Evolutionary conservation across 2,888 invertebrate genomes (phyloP).

Genomic region (Dynastes maya): DNA sequence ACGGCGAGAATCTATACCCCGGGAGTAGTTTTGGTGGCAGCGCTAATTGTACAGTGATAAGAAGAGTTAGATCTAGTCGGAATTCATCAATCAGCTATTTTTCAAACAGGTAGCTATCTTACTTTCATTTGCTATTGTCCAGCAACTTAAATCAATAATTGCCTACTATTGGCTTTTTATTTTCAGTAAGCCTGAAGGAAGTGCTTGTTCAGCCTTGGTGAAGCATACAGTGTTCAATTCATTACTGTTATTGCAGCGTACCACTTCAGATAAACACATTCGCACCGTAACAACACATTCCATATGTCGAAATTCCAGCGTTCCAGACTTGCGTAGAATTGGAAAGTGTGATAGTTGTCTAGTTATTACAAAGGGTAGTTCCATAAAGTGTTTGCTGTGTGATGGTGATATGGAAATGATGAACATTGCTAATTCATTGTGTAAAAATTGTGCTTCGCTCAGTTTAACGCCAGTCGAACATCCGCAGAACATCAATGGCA

Average conservation of each 20-base stretch:
- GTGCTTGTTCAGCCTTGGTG: constrained; percentile 62
- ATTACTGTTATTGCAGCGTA: constrained; percentile 57
- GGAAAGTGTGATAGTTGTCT: constrained; percentile 58
- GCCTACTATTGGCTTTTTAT: constrained; percentile 55
- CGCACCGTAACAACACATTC: constrained; percentile 47
- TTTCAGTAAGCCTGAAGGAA: constrained; percentile 56
- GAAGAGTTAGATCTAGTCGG: constrained; percentile 61
- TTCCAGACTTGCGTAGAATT: constrained; percentile 54
- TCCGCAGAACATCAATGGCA: constrained; percentile 58
- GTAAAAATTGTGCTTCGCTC: constrained; percentile 66
- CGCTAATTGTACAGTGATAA: constrained; percentile 67
- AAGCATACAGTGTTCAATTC: constrained; percentile 61
- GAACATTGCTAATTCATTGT: constrained; percentile 67
- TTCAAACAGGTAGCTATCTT: constrained; percentile 52
- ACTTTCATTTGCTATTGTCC: constrained; percentile 38
- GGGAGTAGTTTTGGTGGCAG: constrained; percentile 61
- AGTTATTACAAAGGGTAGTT: constrained; percentile 54
- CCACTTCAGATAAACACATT: constrained; percentile 50
- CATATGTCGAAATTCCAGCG: constrained; percentile 55
- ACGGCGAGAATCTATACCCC: constrained; percentile 56
- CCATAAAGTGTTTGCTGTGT: constrained; percentile 64
- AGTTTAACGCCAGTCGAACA: constrained; percentile 66
- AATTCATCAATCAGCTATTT: constrained; percentile 53
- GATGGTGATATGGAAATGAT: constrained; percentile 63
- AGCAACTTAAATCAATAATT: constrained; percentile 60